Evolutionary conservation across 1,140 invertebrate species (phyloP).

Genomic region (Ceratitis capitata): DNA sequence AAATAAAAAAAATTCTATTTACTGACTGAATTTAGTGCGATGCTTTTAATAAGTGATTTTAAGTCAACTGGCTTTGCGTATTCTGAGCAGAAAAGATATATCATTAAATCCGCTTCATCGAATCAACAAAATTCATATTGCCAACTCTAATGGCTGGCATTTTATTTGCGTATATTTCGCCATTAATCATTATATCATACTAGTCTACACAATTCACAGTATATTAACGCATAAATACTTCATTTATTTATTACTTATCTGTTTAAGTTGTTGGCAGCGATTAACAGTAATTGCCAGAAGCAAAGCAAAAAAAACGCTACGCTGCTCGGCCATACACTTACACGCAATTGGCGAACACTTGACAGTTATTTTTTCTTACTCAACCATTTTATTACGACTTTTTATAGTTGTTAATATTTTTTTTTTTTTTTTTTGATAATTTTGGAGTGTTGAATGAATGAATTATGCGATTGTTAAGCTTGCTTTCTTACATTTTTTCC

Average conservation of each 20-base stretch:
- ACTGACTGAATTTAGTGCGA: too few species aligned
- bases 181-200: not conserved
- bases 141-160: too few species aligned
- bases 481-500: not conserved
- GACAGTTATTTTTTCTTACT: not conserved
- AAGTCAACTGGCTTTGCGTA: too few species aligned
- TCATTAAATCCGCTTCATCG: too few species aligned
- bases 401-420: too few species aligned
- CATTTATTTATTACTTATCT: conserved; percentile 17
- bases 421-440: not conserved
- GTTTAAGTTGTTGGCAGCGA: not conserved
- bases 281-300: not conserved
- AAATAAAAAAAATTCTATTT: too few species aligned
- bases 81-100: too few species aligned
- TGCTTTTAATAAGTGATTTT: too few species aligned
- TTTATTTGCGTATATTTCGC: not conserved
- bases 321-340: not conserved
- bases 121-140: too few species aligned
- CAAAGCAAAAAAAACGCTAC: conserved; percentile 27
- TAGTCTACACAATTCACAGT: not conserved
- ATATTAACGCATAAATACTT: conserved; percentile 30
- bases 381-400: not conserved
- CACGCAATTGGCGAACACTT: not conserved
- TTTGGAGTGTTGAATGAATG: not conserved
- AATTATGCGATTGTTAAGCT: not conserved